These are phyloP conservation scores for Drepana falcataria DNA, from an alignment of 2,888 invertebrate species.

Conservation along the genomic window DNA sequence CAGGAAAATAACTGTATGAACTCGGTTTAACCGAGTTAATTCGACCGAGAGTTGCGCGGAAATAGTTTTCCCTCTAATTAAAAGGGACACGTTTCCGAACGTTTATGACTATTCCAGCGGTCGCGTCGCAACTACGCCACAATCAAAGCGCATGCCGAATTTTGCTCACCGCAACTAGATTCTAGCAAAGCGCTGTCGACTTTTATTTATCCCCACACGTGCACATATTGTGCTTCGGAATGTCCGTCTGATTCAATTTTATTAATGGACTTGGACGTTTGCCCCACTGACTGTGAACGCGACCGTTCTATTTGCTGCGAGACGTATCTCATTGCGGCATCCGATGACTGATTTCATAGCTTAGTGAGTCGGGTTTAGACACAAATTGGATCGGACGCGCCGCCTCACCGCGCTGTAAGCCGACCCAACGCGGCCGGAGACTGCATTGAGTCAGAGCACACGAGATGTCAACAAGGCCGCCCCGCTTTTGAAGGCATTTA, in stretches of 20 bases:
- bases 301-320: conserved; percentile 62
- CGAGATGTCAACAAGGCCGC: conserved; percentile 64
- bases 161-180: conserved; percentile 4
- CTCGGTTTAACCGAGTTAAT: conserved; percentile 7
- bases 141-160: conserved; percentile 1
- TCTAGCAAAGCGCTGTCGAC: conserved; percentile 22
- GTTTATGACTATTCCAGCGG: conserved; percentile 20
- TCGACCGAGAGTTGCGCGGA: conserved; percentile 9
- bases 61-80: conserved; percentile 29
- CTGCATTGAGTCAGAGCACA: conserved; percentile 64
- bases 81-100: conserved; percentile 27
- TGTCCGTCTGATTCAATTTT: conserved; percentile 77
- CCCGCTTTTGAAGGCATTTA: conserved; percentile 49
- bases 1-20: conserved; percentile 16
- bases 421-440: conserved; percentile 33
- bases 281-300: conserved; percentile 73
- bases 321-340: conserved; percentile 43
- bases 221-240: conserved; percentile 71
- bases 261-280: conserved; percentile 78
- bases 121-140: conserved; percentile 8
- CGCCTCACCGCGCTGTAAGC: conserved; percentile 29
- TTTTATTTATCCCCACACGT: conserved; percentile 68
- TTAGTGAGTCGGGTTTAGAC: conserved; percentile 39
- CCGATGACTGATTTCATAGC: conserved; percentile 39
- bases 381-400: conserved; percentile 27